A percentile compares a stretch with the other conserved stretches of the same genome.
These are phyloP conservation scores for Chiropotes sagulatus DNA, from an alignment of 2,797 vertebrate species.

Conservation along the genomic window DNA sequence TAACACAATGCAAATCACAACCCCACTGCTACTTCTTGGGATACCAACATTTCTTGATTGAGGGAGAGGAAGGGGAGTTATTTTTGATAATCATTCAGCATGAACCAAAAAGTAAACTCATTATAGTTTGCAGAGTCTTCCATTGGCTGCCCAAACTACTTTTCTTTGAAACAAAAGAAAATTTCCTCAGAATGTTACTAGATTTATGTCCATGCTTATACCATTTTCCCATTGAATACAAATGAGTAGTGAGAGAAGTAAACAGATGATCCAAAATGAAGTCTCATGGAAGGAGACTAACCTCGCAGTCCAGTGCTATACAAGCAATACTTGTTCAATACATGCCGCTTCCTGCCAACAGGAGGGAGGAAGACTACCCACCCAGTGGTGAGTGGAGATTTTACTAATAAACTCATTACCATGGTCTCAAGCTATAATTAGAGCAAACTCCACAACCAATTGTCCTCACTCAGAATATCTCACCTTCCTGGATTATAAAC, in stretches of 20 bases:
- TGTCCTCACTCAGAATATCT: not conserved
- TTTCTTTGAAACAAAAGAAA: not conserved
- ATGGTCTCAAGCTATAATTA: not conserved
- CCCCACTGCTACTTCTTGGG: not conserved
- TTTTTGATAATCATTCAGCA: not conserved
- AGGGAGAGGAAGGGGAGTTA: not conserved
- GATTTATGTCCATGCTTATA: not conserved
- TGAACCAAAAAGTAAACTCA: not conserved
- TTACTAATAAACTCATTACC: not conserved
- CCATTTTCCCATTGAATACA: not conserved
- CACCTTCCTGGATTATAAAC: not conserved
- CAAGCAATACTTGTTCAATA: not conserved
- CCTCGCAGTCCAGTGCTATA: not conserved
- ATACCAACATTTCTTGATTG: not conserved
- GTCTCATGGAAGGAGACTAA: not conserved
- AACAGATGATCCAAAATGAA: not conserved
- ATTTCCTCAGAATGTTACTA: not conserved
- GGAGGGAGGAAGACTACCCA: not conserved
- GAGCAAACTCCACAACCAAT: not conserved
- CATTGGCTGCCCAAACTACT: not conserved
- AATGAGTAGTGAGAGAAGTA: not conserved
- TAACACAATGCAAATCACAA: not conserved
- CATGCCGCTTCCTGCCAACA: not conserved
- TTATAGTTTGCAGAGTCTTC: not conserved
- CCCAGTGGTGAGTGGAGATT: not conserved